Conservation (phyloP, 2,113 vertebrate genomes). For the Sinocyclocheilus maitianheensis region DNA sequence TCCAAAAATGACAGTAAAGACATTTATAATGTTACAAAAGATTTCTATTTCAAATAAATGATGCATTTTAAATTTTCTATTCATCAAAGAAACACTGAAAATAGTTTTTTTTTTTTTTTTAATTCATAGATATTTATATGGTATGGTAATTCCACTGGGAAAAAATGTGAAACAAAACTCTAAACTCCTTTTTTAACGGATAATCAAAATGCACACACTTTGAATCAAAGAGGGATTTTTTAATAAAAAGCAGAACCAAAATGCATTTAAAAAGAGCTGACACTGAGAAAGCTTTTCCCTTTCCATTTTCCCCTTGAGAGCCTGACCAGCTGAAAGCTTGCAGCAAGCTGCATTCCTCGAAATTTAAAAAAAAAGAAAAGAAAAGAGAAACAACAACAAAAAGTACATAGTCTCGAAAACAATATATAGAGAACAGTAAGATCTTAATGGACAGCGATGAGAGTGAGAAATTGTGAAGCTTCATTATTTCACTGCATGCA, state of each 20-base stretch:
- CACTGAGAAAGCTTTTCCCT: constrained; percentile 27
- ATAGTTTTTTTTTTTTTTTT: too few relatives aligned
- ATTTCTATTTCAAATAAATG: too few relatives aligned
- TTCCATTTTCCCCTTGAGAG: constrained; percentile 4
- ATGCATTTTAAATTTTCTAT: too few relatives aligned
- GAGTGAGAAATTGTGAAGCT: constrained; percentile 26
- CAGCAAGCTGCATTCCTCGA: background rate
- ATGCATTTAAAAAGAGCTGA: constrained; percentile 45
- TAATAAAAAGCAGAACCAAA: constrained; percentile 43
- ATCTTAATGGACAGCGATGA: constrained; percentile 11
- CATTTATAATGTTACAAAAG: too few relatives aligned
- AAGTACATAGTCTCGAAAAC: constrained; percentile 19
- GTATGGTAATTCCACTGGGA: background rate
- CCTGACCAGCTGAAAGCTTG: background rate
- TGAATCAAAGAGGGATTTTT: constrained; percentile 39
- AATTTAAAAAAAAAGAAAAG: constrained; percentile 21
- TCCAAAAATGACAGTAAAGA: too few relatives aligned
- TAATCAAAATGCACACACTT: constrained; percentile 30
- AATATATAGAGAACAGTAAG: constrained; percentile 26
- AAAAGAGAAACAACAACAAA: constrained; percentile 19
- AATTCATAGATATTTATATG: background rate
- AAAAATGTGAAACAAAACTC: background rate
- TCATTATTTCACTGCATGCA: constrained; percentile 5
- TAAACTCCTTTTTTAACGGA: background rate
- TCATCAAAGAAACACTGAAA: background rate